Percentiles rank a stretch among this genome's conserved stretches.
phyloP scores from a whole-genome alignment of 2,888 invertebrate species.

The Rutpela maculata region DNA sequence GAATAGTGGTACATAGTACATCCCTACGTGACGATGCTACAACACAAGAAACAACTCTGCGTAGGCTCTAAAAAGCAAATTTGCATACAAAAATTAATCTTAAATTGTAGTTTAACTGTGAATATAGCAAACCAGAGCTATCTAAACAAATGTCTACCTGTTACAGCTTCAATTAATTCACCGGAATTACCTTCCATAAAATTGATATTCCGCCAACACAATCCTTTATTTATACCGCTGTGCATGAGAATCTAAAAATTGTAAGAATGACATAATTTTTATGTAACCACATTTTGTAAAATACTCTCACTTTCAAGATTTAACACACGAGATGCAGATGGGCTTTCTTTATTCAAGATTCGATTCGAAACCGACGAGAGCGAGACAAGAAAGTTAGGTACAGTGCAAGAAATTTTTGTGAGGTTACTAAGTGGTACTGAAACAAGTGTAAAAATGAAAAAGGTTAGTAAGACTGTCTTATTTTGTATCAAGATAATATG shows the following conservation, averaged over 20 bases:
- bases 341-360: slow-evolving; percentile 24
- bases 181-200: too few species aligned
- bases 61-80: too few species aligned
- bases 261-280: slow-evolving; percentile 20
- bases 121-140: too few species aligned
- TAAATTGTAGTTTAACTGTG: too few species aligned
- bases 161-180: too few species aligned
- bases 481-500: too few species aligned
- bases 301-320: slow-evolving; percentile 40
- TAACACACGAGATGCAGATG: not conserved
- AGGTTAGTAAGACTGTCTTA: slow-evolving; percentile 14
- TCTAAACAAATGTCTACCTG: too few species aligned
- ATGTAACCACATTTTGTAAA: slow-evolving; percentile 18
- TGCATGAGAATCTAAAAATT: not conserved
- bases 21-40: too few species aligned
- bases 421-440: not conserved
- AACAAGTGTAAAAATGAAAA: slow-evolving; percentile 1
- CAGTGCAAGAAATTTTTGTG: not conserved
- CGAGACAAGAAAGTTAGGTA: not conserved
- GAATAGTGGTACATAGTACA: too few species aligned
- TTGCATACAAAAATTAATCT: too few species aligned
- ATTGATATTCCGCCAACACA: not conserved
- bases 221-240: not conserved
- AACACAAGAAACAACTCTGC: too few species aligned
- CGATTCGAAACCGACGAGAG: not conserved